phyloP scores from a whole-genome alignment of 2,797 vertebrate species.

The Tenualosa ilisha region DNA sequence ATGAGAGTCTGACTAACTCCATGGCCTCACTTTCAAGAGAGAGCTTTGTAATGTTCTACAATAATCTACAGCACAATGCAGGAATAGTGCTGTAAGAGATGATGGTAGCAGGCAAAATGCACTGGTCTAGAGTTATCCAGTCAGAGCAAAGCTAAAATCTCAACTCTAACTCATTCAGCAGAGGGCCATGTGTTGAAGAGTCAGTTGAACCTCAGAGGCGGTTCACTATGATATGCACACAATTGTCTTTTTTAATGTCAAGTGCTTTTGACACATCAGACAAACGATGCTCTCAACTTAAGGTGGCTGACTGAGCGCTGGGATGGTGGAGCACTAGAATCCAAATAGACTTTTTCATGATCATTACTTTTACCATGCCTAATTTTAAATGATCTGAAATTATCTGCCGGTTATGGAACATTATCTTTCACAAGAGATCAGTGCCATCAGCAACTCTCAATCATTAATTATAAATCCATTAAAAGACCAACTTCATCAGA shows the following conservation, averaged over 20 bases:
- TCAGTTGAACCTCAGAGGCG: conserved; percentile 54
- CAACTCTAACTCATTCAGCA: conserved; percentile 43
- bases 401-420: conserved; percentile 46
- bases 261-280: conserved; percentile 64
- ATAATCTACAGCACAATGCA: no score
- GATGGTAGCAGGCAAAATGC: no score
- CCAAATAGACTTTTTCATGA: conserved; percentile 57
- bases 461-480: conserved; percentile 72
- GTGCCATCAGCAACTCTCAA: conserved; percentile 57
- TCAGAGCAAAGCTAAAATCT: conserved; percentile 52
- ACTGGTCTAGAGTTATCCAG: conserved; percentile 24
- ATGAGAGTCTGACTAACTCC: no score
- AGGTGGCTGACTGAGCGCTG: conserved; percentile 51
- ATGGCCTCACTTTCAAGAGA: no score
- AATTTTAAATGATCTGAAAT: conserved; percentile 43
- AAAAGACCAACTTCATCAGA: conserved; percentile 65
- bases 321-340: conserved; percentile 43
- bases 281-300: conserved; percentile 60
- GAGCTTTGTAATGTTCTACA: no score
- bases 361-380: conserved; percentile 52
- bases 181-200: conserved; percentile 48
- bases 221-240: conserved; percentile 54
- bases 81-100: no score
- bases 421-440: conserved; percentile 44
- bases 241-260: conserved; percentile 59